Conservation (phyloP, 2,888 invertebrate genomes). For the Drosophila pseudotalamancana region DNA sequence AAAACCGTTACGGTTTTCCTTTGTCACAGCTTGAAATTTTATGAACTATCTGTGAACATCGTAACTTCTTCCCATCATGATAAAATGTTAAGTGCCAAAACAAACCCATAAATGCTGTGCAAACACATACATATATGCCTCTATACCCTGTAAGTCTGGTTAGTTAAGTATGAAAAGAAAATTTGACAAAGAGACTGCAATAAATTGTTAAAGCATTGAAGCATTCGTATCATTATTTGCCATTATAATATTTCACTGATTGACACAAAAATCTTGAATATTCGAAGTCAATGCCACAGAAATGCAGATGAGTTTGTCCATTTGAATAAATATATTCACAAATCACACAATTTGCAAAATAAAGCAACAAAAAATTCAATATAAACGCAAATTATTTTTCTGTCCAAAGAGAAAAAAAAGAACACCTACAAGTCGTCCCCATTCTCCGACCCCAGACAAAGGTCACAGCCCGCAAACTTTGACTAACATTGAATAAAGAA, state of each 20-base stretch:
- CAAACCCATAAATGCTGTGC: background rate
- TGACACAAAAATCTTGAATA: slow-evolving; percentile 16
- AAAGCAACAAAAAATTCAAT: slow-evolving; percentile 49
- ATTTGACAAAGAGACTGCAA: background rate
- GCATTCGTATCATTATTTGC: slow-evolving; percentile 6
- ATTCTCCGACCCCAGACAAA: background rate
- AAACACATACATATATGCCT: no score
- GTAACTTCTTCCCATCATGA: background rate
- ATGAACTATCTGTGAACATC: background rate
- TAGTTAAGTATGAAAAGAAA: background rate
- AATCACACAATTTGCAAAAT: slow-evolving; percentile 54
- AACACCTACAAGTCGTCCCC: background rate
- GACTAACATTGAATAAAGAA: slow-evolving; percentile 20
- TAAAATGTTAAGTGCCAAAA: background rate
- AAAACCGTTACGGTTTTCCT: background rate
- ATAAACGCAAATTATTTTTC: slow-evolving; percentile 71
- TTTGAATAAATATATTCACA: slow-evolving; percentile 70
- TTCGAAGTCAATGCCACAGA: slow-evolving; percentile 54
- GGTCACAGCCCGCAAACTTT: slow-evolving; percentile 15
- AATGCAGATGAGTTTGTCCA: slow-evolving; percentile 34
- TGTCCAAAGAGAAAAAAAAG: slow-evolving; percentile 23
- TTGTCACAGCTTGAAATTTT: slow-evolving; percentile 1
- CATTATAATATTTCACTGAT: slow-evolving; percentile 16
- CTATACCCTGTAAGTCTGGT: background rate
- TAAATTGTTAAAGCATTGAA: background rate